phyloP scores from a whole-genome alignment of 2,113 vertebrate species.

The Lampris megalopsis region DNA sequence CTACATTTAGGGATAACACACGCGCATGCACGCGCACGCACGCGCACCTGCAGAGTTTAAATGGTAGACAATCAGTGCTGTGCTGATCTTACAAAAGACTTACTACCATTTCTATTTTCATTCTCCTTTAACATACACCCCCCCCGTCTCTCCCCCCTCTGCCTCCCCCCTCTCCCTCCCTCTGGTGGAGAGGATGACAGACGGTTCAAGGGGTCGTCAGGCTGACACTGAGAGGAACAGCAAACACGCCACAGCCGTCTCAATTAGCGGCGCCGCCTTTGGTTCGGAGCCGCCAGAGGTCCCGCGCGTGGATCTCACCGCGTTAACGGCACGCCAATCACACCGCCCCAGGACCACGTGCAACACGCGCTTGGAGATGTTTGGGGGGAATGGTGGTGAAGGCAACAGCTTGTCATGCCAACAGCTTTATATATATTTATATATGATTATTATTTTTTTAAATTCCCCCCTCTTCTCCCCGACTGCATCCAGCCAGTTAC shows the following conservation, averaged over 20 bases:
- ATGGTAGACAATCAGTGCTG: too few species aligned
- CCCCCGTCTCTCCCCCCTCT: slow-evolving; percentile 44
- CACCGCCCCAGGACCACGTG: slow-evolving; percentile 5
- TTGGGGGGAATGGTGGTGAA: neutral
- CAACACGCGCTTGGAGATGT: neutral
- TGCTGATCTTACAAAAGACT: too few species aligned
- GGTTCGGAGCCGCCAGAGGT: slow-evolving; percentile 56
- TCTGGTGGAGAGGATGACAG: slow-evolving; percentile 74
- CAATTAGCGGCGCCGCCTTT: slow-evolving; percentile 72
- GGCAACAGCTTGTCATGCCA: too few species aligned
- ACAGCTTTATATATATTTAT: too few species aligned
- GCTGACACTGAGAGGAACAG: slow-evolving; percentile 73
- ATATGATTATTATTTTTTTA: too few species aligned
- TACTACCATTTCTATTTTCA: slow-evolving; percentile 41
- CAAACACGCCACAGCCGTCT: slow-evolving; percentile 73
- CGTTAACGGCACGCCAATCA: slow-evolving; percentile 77
- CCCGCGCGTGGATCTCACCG: slow-evolving; percentile 61
- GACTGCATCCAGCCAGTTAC: too few species aligned
- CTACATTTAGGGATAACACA: neutral
- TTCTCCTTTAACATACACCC: slow-evolving; percentile 16
- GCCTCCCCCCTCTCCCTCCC: slow-evolving; percentile 56
- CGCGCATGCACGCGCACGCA: neutral
- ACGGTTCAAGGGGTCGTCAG: slow-evolving; percentile 78
- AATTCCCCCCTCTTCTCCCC: too few species aligned
- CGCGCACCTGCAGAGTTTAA: slow-evolving; percentile 21